Base-by-base conservation (phyloP, 1,140 invertebrate genomes). In the Pseudomyrmex concolor region DNA sequence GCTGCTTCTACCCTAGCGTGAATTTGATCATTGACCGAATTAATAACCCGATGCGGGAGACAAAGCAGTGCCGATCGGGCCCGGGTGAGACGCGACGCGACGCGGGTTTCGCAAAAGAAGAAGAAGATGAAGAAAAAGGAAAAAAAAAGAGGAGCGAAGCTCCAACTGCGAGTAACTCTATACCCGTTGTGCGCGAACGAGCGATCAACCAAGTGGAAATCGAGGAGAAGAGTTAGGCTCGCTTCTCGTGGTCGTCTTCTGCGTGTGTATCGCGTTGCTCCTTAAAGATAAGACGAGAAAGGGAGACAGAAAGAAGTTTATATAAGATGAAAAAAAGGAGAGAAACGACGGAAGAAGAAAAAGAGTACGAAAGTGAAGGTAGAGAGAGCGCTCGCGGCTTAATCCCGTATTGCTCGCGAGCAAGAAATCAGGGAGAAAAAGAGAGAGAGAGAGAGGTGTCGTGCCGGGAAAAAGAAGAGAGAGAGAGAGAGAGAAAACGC, bases 151-250 rank as follows among this genome's bases (percentile, higher is more conserved):
- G 13, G 50, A 88, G 74, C 51, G 85, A 81, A 84, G 89, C 71
- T 68, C 78, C 86, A 73, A 87, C 87, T 80, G 85, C 86, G 89
- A 88, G 91, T 92, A 92, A 94, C 89, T 89, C 86, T 92, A 94
- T 92, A 93, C 91, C 88, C 87, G 88, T 89, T 87, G 84, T 90
- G 84, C 87, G 87, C 85, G 77, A 89, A 89, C 88, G 90, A 90
- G 89, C 85, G 88, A 87, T 87, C 85, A 91, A 91, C 86, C 90
- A 83, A 88, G 89, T 89, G 90, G 87, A 92, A 92, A 91, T 81
- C 82, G 74, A 88, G 68, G 78, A 86, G 89, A 86, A 88, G 86
- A 89, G 85, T 78, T 68, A 74, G 76, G 25, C 54, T 73, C 83
- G 60, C 83, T 86, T 63, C 34, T 81, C 77, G 63, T 83, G 60